Evolutionary conservation across 1,140 invertebrate species (phyloP), one percentile per base, ranked within the genome.

Genomic region (Drosophila sulfurigaster): DNA sequence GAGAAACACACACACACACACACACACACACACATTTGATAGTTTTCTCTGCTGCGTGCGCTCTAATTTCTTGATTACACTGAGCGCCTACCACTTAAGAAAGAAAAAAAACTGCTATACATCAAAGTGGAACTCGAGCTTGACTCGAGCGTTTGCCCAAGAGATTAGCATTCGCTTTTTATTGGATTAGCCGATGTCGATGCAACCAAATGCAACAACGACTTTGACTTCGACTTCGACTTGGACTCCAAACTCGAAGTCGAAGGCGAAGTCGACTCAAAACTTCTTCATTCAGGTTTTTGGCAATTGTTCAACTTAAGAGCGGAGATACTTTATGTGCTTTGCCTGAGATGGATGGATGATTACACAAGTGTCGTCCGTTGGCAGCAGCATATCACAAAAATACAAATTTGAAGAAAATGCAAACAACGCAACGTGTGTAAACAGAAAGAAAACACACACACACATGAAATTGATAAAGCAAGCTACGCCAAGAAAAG

Each of bases 21-120:
- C 20, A 25, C 35, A 64, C 48, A 74, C 64, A 52, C 15, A 66
- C 32, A 64, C 56, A 74, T 56, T 67, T 73, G 70, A 73, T 32
- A n/a, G 54, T 48, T 20, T 25, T 49, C n/a, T 49, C n/a, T 58
- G 35, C 49, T 38, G 35, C 7, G 35, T 8, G 41, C 68, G 83
- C 77, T 88, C 83, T 87, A 87, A 87, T 87, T 87, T 87, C 70
- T 88, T 82, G 83, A 88, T 87, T 88, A 87, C 79, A 87, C 80
- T 82, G 65, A 35, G 60, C 59, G 51, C 43, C 28, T 45, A 25
- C 48, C 48, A 69, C 56, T 63, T 41, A 48, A 20, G 3, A 20
- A 15, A 48, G 16, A 11, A 13, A 46, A 11, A 46, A n/a, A 41
- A 41, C 70, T 79, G 68, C 59, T 46, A 58, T 66, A 58, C 59